These are phyloP conservation scores for Cairina moschata DNA, from an alignment of 2,113 vertebrate genomes.

Conservation along the genomic window DNA sequence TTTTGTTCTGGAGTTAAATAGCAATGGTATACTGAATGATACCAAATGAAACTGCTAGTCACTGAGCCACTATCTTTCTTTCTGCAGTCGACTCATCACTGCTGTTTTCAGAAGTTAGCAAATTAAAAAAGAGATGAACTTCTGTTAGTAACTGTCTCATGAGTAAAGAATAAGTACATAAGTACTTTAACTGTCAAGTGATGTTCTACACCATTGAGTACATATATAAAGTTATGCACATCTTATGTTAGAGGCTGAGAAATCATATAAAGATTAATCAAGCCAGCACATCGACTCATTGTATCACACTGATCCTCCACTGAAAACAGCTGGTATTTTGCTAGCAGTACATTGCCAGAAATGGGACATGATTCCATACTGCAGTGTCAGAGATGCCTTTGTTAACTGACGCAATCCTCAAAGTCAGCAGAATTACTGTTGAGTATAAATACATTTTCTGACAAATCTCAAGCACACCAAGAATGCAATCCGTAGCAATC, in stretches of 20 bases:
- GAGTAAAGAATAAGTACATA: neutral
- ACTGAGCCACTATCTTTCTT: neutral
- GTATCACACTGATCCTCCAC: conserved; percentile 41
- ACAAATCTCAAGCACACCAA: conserved; percentile 26
- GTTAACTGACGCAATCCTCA: conserved; percentile 23
- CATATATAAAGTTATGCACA: conserved; percentile 13
- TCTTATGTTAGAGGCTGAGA: conserved; percentile 12
- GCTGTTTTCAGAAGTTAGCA: neutral
- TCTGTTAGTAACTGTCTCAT: neutral
- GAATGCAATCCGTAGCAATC: conserved; percentile 44
- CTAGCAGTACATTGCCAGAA: conserved; percentile 43
- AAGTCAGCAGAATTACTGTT: conserved; percentile 64
- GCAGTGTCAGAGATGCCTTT: conserved; percentile 61
- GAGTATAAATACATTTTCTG: conserved; percentile 62
- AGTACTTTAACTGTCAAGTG: neutral
- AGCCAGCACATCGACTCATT: conserved; percentile 24
- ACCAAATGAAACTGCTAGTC: neutral
- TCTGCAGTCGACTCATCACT: neutral
- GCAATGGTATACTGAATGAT: neutral
- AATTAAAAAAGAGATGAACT: neutral
- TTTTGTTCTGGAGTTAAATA: neutral
- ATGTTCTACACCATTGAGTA: neutral
- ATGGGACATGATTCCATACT: conserved; percentile 43
- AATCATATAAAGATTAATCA: conserved; percentile 58
- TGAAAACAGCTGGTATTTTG: conserved; percentile 66